Percentiles rank a stretch among this genome's conserved stretches.
These are phyloP conservation scores for Anastrepha ludens DNA, from an alignment of 1,140 invertebrate species.

Conservation along the genomic window DNA sequence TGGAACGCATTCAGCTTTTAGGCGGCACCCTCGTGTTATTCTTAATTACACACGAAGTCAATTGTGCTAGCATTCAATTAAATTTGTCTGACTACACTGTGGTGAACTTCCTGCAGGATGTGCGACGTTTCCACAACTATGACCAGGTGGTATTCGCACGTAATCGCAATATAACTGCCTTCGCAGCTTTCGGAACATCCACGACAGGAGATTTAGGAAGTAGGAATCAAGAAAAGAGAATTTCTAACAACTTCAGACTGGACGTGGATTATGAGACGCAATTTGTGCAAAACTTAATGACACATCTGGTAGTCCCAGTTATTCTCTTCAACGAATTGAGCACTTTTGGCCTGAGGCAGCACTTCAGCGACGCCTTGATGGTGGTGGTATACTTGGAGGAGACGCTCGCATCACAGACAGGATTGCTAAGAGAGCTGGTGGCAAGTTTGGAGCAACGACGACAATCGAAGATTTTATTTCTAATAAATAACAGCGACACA, in stretches of 20 bases:
- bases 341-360: conserved; percentile 60
- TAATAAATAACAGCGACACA: conserved; percentile 55
- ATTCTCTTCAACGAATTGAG: conserved; percentile 62
- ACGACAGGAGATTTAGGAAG: neutral
- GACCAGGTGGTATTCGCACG: conserved; percentile 30
- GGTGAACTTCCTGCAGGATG: neutral
- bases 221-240: neutral
- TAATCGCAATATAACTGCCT: conserved; percentile 48
- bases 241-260: neutral
- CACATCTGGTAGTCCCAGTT: conserved; percentile 58
- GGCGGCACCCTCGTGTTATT: neutral
- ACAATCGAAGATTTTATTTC: conserved; percentile 62
- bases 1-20: neutral
- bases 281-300: conserved; percentile 58
- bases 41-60: neutral
- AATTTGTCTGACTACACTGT: neutral
- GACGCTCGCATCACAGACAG: conserved; percentile 15
- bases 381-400: conserved; percentile 54
- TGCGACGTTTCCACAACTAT: conserved; percentile 28
- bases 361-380: conserved; percentile 56
- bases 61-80: neutral
- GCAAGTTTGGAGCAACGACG: conserved; percentile 64
- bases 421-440: conserved; percentile 59
- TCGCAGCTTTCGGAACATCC: neutral
- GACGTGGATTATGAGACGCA: neutral